Evolutionary conservation across 1,140 invertebrate species (phyloP).

Genomic region (Bombus fervidus): DNA sequence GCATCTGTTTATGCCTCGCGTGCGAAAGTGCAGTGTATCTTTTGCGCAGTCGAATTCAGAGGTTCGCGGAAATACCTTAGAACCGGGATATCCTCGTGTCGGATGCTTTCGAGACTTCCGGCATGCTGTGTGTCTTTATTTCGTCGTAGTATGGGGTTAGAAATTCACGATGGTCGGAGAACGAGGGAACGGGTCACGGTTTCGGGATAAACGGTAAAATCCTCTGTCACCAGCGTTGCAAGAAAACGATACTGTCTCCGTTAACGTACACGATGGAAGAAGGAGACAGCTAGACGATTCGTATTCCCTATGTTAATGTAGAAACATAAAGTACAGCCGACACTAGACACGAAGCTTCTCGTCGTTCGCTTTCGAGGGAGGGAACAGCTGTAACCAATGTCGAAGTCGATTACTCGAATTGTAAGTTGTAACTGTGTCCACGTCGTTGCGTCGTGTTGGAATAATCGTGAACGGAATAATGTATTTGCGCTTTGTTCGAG

Average conservation of each 20-base stretch:
- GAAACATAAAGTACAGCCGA: conserved; percentile 71
- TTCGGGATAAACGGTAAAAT: conserved; percentile 59
- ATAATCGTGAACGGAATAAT: neutral
- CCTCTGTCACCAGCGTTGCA: conserved; percentile 63
- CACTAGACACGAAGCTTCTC: conserved; percentile 58
- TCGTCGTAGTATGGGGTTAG: neutral
- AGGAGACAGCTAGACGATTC: conserved; percentile 31
- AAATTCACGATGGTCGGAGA: neutral
- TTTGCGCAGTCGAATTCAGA: conserved; percentile 11
- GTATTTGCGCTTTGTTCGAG: neutral
- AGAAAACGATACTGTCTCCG: conserved; percentile 55
- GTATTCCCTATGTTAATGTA: conserved; percentile 78
- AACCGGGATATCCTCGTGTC: conserved; percentile 5
- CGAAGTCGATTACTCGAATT: conserved; percentile 49
- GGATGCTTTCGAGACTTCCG: conserved; percentile 27
- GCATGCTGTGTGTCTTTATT: conserved; percentile 26
- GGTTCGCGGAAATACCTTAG: conserved; percentile 18
- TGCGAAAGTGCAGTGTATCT: neutral
- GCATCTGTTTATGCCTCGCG: conserved; percentile 1
- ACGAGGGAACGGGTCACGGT: conserved; percentile 11
- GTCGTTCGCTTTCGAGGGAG: conserved; percentile 48
- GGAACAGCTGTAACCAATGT: conserved; percentile 75
- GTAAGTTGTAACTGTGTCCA: conserved; percentile 12
- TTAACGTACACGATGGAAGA: conserved; percentile 30
- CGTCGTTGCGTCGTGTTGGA: neutral